A percentile compares a stretch with the other conserved stretches of the same genome.
phyloP scores from a whole-genome alignment of 2,888 invertebrate genomes.

The Tinea trinotella region DNA sequence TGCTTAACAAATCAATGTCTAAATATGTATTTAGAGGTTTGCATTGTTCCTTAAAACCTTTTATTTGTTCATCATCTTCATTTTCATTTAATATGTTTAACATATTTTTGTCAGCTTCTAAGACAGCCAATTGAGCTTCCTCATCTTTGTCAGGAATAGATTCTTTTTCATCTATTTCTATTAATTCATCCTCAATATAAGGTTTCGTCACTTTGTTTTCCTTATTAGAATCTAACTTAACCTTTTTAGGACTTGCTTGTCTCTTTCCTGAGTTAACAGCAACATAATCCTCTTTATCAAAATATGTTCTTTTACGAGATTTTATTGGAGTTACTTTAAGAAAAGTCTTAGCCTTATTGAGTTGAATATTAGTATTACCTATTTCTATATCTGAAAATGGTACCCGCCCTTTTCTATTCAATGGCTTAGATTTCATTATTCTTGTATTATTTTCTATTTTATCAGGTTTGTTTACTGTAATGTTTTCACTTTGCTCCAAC shows the following conservation, averaged over 20 bases:
- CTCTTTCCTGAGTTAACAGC: background rate
- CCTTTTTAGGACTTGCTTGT: background rate
- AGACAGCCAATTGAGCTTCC: conserved; percentile 44
- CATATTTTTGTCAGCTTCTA: conserved; percentile 38
- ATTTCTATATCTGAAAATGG: conserved; percentile 49
- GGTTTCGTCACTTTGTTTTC: background rate
- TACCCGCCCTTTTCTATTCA: conserved; percentile 23
- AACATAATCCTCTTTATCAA: conserved; percentile 21
- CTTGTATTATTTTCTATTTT: background rate
- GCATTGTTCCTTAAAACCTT: too few relatives aligned
- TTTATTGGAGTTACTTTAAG: background rate
- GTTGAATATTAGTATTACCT: conserved; percentile 30
- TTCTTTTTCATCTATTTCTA: conserved; percentile 44
- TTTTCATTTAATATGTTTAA: too few relatives aligned
- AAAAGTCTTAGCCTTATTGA: background rate
- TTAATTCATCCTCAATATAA: conserved; percentile 40
- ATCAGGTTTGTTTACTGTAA: background rate
- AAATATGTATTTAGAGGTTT: too few relatives aligned
- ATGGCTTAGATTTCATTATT: background rate
- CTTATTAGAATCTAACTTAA: background rate
- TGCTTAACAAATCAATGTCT: too few relatives aligned
- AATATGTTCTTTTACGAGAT: conserved; percentile 7
- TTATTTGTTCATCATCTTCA: too few relatives aligned
- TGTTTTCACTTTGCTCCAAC: conserved; percentile 37
- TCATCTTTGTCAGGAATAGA: conserved; percentile 47